These are phyloP conservation scores for Synergus laeviventris DNA, from an alignment of 2,888 invertebrate species.

Conservation along the genomic window DNA sequence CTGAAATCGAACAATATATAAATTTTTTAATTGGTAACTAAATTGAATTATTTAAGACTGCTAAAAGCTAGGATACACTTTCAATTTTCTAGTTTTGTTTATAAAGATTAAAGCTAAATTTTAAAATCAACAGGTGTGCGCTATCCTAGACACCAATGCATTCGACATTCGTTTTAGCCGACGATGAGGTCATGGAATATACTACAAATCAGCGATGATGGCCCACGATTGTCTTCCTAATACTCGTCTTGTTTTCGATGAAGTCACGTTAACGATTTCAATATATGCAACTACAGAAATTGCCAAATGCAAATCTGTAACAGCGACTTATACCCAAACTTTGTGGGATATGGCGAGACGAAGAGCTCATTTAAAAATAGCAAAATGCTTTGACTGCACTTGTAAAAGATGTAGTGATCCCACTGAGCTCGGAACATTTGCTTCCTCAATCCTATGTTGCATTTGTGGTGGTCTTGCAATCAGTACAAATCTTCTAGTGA, in stretches of 20 bases:
- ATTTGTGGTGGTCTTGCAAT: neutral
- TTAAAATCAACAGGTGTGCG: neutral
- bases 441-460: slow-evolving; percentile 3
- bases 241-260: slow-evolving; percentile 17
- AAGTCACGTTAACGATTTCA: neutral
- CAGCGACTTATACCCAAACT: slow-evolving; percentile 27
- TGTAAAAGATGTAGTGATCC: slow-evolving; percentile 17
- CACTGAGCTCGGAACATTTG: slow-evolving; percentile 13
- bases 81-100: too few species aligned
- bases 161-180: neutral
- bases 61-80: too few species aligned
- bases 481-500: neutral
- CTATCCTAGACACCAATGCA: neutral
- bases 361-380: slow-evolving; percentile 26
- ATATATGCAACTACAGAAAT: slow-evolving; percentile 11
- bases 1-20: too few species aligned
- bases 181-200: neutral
- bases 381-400: slow-evolving; percentile 33
- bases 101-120: neutral
- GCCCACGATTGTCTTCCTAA: slow-evolving; percentile 18
- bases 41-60: too few species aligned
- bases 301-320: neutral
- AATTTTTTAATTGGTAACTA: too few species aligned
- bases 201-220: slow-evolving; percentile 16
- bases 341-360: slow-evolving; percentile 7